Evolutionary conservation across 2,888 invertebrate genomes (phyloP), one percentile per base, ranked within the genome.

Genomic region (Portevinia maculata): DNA sequence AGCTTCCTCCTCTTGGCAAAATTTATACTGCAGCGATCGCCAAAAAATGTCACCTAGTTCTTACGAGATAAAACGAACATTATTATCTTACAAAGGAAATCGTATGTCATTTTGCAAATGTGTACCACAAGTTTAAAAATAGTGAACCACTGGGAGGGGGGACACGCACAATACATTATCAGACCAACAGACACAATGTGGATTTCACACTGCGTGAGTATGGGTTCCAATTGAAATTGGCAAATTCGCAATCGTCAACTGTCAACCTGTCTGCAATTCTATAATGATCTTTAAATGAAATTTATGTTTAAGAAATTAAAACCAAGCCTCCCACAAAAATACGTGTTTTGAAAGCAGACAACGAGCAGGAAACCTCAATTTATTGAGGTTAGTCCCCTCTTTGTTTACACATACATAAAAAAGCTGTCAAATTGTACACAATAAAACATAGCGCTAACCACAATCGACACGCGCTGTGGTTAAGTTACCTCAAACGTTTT

Each of bases 31-130:
- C 53, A 55, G 32, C 17, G 37, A 17, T 37, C 78, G 83, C 83
- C 83, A 83, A 78, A 62, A 78, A 50, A 78, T 78, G 48, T 78
- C 83, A 78, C 83, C 83, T 78, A 65, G 73, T 83, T 83, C 57
- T 55, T 67, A 53, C 30, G 48, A 57, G 71, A 83, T 67, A 44
- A 71, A 81, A 76, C 57, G 44, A 60, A 60, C 55, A 30, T 7
- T 41, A 76, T 52, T 50, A 41, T 75, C 46, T 19, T 52, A 64
- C 46, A 79, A 69, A 76, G 55, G 65, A 62, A 50, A 52, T 71
- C 62, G 46, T 83, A 73, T 83, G 71, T 78, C 83, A 83, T 65
- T 50, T 17, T 60, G 60, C 76, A 70, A 81, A 71, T 21, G 79
- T 67, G 60, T 41, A 44, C 62, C 55, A 41, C 41, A 28, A 11